A percentile compares a stretch with the other conserved stretches of the same genome.
phyloP scores from a whole-genome alignment of 35 echinoderm and acorn worm species.

The Acanthaster planci region DNA sequence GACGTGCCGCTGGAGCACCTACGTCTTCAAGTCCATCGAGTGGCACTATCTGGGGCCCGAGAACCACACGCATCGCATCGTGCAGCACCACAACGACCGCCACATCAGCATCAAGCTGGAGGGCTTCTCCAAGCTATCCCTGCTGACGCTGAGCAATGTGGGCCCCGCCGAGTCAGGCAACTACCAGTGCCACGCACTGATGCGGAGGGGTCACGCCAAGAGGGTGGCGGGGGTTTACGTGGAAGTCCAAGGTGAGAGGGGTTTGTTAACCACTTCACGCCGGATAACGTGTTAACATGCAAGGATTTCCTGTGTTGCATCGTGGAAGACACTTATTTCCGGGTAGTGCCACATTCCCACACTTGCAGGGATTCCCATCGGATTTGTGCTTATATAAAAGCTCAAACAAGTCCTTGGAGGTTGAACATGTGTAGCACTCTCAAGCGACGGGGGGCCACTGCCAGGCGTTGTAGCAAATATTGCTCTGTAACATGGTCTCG shows the following conservation, averaged over 20 bases:
- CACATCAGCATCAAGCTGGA: not conserved
- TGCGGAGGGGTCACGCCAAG: slow-evolving; percentile 9
- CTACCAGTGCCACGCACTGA: slow-evolving; percentile 54
- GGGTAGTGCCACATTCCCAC: too few species aligned
- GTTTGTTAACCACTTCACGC: not conserved
- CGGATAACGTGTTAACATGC: too few species aligned
- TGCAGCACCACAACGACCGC: not conserved
- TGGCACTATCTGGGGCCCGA: slow-evolving; percentile 34
- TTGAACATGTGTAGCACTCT: too few species aligned
- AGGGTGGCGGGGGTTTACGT: not conserved
- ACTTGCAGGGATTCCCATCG: too few species aligned
- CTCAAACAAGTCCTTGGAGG: too few species aligned
- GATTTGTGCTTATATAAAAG: too few species aligned
- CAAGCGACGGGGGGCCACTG: too few species aligned
- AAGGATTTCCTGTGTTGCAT: too few species aligned
- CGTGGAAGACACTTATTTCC: too few species aligned
- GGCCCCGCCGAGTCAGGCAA: slow-evolving; percentile 12
- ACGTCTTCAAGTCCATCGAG: slow-evolving; percentile 41
- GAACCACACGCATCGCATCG: slow-evolving; percentile 13
- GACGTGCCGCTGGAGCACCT: slow-evolving; percentile 53
- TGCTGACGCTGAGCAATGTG: slow-evolving; percentile 41
- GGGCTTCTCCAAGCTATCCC: slow-evolving; percentile 35
- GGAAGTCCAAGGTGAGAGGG: not conserved
- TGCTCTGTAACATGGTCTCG: too few species aligned
- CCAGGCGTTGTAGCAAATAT: too few species aligned